A percentile compares a stretch with the other conserved stretches of the same genome.
These are phyloP conservation scores for Embidobia sp. DNA, from an alignment of 2,888 invertebrate genomes.

Conservation along the genomic window DNA sequence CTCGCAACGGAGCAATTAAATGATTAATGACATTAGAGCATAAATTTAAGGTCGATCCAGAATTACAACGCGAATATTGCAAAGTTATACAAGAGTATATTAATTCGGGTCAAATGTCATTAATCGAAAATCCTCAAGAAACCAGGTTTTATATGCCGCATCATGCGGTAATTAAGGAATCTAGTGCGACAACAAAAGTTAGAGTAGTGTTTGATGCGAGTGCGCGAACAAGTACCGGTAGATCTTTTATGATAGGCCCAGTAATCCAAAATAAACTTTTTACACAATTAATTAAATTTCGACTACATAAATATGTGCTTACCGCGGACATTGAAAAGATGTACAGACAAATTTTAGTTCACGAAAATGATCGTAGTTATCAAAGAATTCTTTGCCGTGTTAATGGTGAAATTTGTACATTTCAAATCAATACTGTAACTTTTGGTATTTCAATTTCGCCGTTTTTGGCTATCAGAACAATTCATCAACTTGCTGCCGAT, in stretches of 20 bases:
- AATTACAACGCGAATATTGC: constrained; percentile 40
- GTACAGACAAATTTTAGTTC: constrained; percentile 24
- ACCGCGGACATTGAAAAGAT: constrained; percentile 57
- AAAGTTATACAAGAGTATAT: constrained; percentile 55
- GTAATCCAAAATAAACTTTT: constrained; percentile 30
- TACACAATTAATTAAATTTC: constrained; percentile 20
- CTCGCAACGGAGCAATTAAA: not conserved
- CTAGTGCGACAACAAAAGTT: constrained; percentile 8
- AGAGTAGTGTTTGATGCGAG: constrained; percentile 47
- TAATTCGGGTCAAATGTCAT: constrained; percentile 45
- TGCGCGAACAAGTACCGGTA: not conserved
- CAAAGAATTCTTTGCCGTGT: constrained; percentile 49
- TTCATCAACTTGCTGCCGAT: constrained; percentile 6
- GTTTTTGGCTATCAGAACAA: constrained; percentile 8
- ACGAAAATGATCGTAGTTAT: constrained; percentile 35
- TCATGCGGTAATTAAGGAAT: constrained; percentile 53
- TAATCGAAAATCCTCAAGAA: not conserved
- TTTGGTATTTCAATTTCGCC: constrained; percentile 8
- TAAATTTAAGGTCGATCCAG: not conserved
- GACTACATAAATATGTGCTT: constrained; percentile 19
- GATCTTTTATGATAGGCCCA: constrained; percentile 26
- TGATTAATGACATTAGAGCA: not conserved
- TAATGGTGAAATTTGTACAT: not conserved
- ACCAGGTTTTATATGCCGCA: constrained; percentile 59
- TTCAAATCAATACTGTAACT: constrained; percentile 30